These are phyloP conservation scores for Trichoplusia ni DNA, from an alignment of 1,140 invertebrate genomes.

Conservation along the genomic window DNA sequence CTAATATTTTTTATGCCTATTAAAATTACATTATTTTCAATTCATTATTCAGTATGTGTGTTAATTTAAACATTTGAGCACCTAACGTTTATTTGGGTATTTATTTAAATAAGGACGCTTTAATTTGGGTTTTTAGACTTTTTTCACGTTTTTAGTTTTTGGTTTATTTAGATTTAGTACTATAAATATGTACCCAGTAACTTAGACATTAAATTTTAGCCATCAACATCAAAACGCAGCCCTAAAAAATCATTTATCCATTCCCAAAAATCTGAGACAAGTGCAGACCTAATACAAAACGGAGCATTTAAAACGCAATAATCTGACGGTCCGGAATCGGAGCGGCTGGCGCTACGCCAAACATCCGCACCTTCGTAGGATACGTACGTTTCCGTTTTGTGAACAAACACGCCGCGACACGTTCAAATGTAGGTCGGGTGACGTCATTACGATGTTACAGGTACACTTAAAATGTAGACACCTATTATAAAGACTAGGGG, in stretches of 20 bases:
- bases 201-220: no score
- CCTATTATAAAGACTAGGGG: neutral
- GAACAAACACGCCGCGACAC: constrained; percentile 12
- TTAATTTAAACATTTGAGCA: no score
- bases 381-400: constrained; percentile 25
- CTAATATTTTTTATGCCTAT: no score
- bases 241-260: neutral
- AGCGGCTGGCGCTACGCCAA: constrained; percentile 47
- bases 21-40: no score
- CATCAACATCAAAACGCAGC: neutral
- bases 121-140: no score
- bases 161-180: no score
- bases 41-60: no score
- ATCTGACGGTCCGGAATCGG: constrained; percentile 48
- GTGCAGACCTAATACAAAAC: constrained; percentile 36
- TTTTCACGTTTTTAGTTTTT: neutral
- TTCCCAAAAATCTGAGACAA: neutral
- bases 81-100: no score
- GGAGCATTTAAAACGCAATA: constrained; percentile 53
- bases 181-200: no score
- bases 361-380: constrained; percentile 42
- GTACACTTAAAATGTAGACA: constrained; percentile 5
- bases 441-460: neutral
- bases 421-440: constrained; percentile 4
- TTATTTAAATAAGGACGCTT: no score